Conservation (phyloP, 2,888 invertebrate species). For the Nephrotoma appendiculata region DNA sequence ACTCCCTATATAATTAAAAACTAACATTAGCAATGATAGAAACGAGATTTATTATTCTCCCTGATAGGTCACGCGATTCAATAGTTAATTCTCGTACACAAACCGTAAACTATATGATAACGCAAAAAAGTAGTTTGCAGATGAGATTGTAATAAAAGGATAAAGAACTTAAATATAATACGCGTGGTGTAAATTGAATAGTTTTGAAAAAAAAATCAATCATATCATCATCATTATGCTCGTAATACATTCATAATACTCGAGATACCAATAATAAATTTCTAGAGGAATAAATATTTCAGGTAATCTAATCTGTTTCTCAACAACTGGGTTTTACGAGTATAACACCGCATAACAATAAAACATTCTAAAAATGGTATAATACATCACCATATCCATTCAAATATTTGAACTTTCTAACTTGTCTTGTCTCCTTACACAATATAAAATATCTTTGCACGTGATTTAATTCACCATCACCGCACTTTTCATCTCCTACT, state of each 20-base stretch:
- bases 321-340: background rate
- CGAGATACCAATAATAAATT: background rate
- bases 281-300: background rate
- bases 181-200: background rate
- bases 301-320: background rate
- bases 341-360: background rate
- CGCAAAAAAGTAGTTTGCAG: background rate
- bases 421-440: background rate
- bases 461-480: background rate
- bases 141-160: background rate
- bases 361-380: background rate
- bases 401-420: background rate
- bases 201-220: background rate
- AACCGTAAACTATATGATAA: background rate
- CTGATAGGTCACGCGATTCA: background rate
- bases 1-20: background rate
- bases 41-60: background rate
- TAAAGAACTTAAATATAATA: background rate
- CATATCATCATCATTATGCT: background rate
- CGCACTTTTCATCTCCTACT: background rate
- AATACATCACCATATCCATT: background rate
- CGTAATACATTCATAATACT: background rate
- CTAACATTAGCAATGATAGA: background rate
- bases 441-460: background rate
- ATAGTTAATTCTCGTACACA: background rate